phyloP scores from a whole-genome alignment of 2,888 invertebrate genomes.

The Archips xylosteana region DNA sequence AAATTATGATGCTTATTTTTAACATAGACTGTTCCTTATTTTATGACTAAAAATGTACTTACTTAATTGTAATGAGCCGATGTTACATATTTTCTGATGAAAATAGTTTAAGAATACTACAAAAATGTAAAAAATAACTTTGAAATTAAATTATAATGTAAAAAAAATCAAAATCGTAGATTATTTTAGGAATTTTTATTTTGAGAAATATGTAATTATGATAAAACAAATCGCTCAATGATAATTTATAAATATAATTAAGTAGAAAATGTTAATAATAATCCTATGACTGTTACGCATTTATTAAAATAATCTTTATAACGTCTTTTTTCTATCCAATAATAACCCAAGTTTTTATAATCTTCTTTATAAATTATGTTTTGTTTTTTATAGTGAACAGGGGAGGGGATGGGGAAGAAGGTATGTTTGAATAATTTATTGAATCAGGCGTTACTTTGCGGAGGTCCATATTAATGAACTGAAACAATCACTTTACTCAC shows the following conservation, averaged over 20 bases:
- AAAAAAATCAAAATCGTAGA: too few relatives aligned
- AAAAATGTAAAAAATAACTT: not conserved
- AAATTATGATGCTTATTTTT: slow-evolving; percentile 29
- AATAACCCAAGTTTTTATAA: not conserved
- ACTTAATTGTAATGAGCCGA: not conserved
- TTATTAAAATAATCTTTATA: slow-evolving; percentile 68
- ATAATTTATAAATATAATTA: slow-evolving; percentile 53
- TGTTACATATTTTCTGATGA: not conserved
- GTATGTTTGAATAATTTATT: too few relatives aligned
- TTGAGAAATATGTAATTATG: slow-evolving; percentile 26
- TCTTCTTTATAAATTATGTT: too few relatives aligned
- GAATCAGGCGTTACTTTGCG: too few relatives aligned
- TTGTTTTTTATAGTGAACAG: too few relatives aligned
- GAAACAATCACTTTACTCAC: too few relatives aligned
- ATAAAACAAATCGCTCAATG: slow-evolving; percentile 52
- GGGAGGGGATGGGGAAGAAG: too few relatives aligned
- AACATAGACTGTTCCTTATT: slow-evolving; percentile 35
- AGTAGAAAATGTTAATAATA: slow-evolving; percentile 59
- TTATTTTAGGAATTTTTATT: not conserved
- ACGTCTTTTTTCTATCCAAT: slow-evolving; percentile 31
- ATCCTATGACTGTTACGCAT: slow-evolving; percentile 68
- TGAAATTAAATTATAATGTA: not conserved
- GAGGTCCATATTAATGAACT: too few relatives aligned
- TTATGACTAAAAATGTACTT: not conserved
- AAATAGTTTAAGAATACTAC: not conserved